A percentile compares a stretch with the other conserved stretches of the same genome.
Conservation (phyloP, 2,888 invertebrate species). For the Melinaea menophilus region DNA sequence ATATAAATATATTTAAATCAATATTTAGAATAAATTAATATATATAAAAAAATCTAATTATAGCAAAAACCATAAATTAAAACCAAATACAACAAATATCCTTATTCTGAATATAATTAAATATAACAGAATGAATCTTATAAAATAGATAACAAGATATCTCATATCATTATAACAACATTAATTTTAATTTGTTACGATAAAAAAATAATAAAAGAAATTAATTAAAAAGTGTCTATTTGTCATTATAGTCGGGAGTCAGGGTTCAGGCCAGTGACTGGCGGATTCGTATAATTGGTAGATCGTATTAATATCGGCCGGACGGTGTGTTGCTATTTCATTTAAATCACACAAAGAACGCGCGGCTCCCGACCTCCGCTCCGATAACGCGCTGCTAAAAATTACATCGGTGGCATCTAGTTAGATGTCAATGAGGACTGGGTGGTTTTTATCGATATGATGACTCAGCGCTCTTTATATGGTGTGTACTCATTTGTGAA, state of each 20-base stretch:
- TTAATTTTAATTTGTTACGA: not conserved
- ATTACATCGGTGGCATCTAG: constrained; percentile 46
- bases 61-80: too few species aligned
- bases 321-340: constrained; percentile 60
- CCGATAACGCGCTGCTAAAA: constrained; percentile 55
- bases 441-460: constrained; percentile 37
- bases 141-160: constrained; percentile 2
- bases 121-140: not conserved
- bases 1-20: too few species aligned
- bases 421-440: constrained; percentile 49
- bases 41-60: too few species aligned
- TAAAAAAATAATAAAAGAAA: not conserved
- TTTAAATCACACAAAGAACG: constrained; percentile 72
- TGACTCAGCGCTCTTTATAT: constrained; percentile 16
- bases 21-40: too few species aligned
- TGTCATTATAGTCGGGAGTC: constrained; percentile 6
- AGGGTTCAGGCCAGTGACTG: constrained; percentile 54
- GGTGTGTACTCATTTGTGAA: not conserved
- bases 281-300: constrained; percentile 64
- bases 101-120: too few species aligned
- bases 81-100: too few species aligned
- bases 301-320: constrained; percentile 61
- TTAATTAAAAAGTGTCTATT: constrained; percentile 5
- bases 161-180: constrained; percentile 4
- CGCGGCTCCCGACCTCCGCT: constrained; percentile 62